Base-by-base conservation (phyloP, 2,113 vertebrate genomes). In the Phycodurus eques region DNA sequence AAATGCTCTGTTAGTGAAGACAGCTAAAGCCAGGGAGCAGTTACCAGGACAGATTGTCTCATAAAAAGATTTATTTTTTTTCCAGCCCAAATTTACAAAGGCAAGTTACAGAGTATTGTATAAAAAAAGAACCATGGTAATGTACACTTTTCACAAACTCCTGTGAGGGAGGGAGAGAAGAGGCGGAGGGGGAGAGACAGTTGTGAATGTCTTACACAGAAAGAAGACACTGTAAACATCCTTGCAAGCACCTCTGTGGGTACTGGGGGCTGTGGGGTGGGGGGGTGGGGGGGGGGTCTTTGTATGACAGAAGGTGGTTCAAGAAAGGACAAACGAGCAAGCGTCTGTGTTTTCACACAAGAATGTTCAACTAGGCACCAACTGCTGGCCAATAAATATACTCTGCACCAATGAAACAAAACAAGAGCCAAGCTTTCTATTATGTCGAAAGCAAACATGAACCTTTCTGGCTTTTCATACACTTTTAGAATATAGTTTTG, bases 41-140 rank as follows among this genome's bases (percentile, higher is more conserved):
- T 67, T 84, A 74, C 27, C 74, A 81, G 88, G 87, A 92, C 92
- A 92, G 85, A 95, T 95, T 95, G 94, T 98, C 96, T 97, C 95
- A 96, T 97, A 96, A 96, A 96, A 98, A 97, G 95, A 98, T 96
- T 97, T 98, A 96, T 96, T 90, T 90, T 92, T 57, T 93, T 95
- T 95, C 93, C 94, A 94, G 95, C 95, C 96, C 93, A 90, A 96
- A 95, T 94, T 94, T 95, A 96, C 95, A 96, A 93, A 95, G 95
- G 95, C 94, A 94, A 95, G 95, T 94, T 94, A 95, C 95, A 95
- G 90, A 91, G 95, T 95, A 96, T 96, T 92, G 92, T 93, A 96
- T 95, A 95, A 27, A 66, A 96, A 95, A 96, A 95, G 93, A 94
- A 96, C 94, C 93, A 94, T 89, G 94, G 93, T 94, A 95, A 95